Evolutionary conservation across 2,797 vertebrate genomes (phyloP), one percentile per base, ranked within the genome.

Genomic region (Prionace glauca): DNA sequence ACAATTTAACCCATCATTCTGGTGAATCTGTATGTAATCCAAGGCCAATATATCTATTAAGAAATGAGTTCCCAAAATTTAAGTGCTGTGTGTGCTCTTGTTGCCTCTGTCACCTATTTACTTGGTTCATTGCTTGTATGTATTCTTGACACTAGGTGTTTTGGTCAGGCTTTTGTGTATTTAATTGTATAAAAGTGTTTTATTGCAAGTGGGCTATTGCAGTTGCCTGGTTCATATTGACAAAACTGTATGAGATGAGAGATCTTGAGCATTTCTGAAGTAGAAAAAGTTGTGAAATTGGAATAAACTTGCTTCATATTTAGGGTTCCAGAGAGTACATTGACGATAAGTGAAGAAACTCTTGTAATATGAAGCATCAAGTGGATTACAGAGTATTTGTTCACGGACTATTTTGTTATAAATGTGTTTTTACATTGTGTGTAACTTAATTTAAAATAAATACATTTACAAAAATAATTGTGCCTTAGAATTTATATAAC

Each of bases 131-230:
- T 81, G 79, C 7, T 7, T 45, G 16, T 84, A 2, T 50, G 60
- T 62, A 8, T 36, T 84, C 18, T 79, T 24, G 36, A 84, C 81
- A 45, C 41, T 45, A 45, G n/a, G 26, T 91, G n/a, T 16, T 41
- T 84, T 84, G 41, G 81, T 45, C 56, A 91, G 62, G 29, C 60
- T 91, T 91, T 60, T 91, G 88, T 32, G 29, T 91, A 32, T 91
- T 91, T 91, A 65, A 91, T 32, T 91, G 56, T 62, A 1, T 91
- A 65, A n/a, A 65, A 32, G 56, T 91, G 88, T 91, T 91, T 91
- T 91, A 91, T 91, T 65, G 56, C 62, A 32, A 24, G 56, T 7
- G 2, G 60, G 56, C 65, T 91, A n/a, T 65, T 62, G 29, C 32
- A 45, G 81, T 81, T 81, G n/a, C 62, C 29, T 91, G 60, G 60